These are phyloP conservation scores for Lytechinus variegatus DNA, from an alignment of 35 echinoderm and acorn worm genomes.

Conservation along the genomic window DNA sequence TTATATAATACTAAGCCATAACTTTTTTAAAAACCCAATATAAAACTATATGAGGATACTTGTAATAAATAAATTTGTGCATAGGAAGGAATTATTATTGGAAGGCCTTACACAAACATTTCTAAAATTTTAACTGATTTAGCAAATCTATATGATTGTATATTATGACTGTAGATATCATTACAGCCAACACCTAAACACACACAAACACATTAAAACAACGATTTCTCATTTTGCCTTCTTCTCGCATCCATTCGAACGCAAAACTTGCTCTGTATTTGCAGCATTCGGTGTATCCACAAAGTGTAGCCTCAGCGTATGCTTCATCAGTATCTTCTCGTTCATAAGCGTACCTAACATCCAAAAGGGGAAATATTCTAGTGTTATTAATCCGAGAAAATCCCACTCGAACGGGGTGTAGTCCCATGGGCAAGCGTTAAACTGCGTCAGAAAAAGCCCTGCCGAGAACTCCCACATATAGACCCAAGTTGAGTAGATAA, in stretches of 20 bases:
- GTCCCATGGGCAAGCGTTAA: conserved; percentile 97
- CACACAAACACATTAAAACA: background rate
- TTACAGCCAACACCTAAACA: background rate
- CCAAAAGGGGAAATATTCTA: conserved; percentile 97
- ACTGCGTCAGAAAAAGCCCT: conserved; percentile 80
- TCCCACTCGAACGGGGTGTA: conserved; percentile 98
- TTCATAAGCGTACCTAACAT: conserved; percentile 78
- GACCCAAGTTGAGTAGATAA: conserved; percentile 89
- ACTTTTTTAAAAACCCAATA: too few relatives aligned
- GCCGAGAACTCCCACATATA: conserved; percentile 97
- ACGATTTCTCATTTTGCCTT: conserved; percentile 30
- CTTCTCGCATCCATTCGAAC: conserved; percentile 47
- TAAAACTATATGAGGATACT: too few relatives aligned
- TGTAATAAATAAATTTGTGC: too few relatives aligned
- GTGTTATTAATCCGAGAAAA: conserved; percentile 92
- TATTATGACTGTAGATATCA: background rate
- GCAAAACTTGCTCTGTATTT: background rate
- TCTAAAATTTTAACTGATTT: background rate
- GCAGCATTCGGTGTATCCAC: conserved; percentile 15
- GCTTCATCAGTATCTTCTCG: conserved; percentile 92
- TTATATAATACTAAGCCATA: too few relatives aligned
- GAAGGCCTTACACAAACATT: too few relatives aligned
- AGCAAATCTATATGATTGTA: background rate
- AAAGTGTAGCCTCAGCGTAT: conserved; percentile 87
- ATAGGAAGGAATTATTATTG: too few relatives aligned